Conservation (phyloP, 2,888 invertebrate species). For the Acleris cristana region DNA sequence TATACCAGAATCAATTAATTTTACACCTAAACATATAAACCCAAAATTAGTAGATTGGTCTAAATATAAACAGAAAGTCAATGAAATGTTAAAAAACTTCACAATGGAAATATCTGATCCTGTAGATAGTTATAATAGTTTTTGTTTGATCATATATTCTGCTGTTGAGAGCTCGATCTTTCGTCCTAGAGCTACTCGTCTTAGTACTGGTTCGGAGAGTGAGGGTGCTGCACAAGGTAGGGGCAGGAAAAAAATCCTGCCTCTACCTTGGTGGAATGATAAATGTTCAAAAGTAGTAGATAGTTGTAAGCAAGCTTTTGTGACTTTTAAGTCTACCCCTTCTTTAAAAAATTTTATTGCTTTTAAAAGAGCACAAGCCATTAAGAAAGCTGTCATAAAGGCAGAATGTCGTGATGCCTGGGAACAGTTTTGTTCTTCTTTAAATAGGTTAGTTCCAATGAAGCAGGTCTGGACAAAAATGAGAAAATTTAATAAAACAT, state of each 20-base stretch:
- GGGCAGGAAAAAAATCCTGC: background rate
- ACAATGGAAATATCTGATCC: background rate
- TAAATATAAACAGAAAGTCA: too few species aligned
- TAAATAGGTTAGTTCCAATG: too few species aligned
- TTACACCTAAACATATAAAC: slow-evolving; percentile 10
- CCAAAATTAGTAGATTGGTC: slow-evolving; percentile 27
- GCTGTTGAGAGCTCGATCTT: background rate
- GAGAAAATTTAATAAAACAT: slow-evolving; percentile 29
- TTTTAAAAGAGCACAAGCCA: slow-evolving; percentile 25
- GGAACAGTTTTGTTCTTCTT: background rate
- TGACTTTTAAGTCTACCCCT: slow-evolving; percentile 19
- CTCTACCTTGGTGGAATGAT: background rate
- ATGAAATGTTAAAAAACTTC: background rate
- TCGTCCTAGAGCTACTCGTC: background rate
- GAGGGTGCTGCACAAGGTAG: background rate
- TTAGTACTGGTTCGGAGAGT: background rate
- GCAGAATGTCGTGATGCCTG: slow-evolving; percentile 17
- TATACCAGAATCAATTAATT: background rate
- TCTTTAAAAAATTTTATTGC: slow-evolving; percentile 1
- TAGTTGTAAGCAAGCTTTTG: slow-evolving; percentile 13
- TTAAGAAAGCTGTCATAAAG: slow-evolving; percentile 26
- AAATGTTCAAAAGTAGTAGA: slow-evolving; percentile 12
- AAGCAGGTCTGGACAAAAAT: slow-evolving; percentile 10
- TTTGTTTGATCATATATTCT: slow-evolving; percentile 8
- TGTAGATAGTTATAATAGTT: background rate